Conservation (phyloP, 2,113 vertebrate species). For the Actenoides hombroni region DNA sequence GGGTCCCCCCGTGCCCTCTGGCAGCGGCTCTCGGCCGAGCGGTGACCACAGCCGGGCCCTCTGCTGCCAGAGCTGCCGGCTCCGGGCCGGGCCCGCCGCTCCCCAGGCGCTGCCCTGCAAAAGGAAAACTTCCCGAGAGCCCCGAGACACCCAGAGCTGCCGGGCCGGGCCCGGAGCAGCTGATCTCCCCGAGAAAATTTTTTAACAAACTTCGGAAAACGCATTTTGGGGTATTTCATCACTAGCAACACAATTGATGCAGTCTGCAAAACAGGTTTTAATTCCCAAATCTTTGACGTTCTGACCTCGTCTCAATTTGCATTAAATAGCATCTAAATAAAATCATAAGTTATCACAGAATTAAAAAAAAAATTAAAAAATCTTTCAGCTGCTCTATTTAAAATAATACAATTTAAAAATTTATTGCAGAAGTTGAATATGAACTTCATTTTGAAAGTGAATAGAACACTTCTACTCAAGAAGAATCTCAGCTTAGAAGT, state of each 20-base stretch:
- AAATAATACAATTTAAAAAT: not conserved
- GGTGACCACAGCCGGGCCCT: too few species aligned
- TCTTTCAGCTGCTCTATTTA: not conserved
- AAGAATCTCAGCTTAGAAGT: not conserved
- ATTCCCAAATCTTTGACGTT: not conserved
- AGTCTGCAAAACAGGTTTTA: not conserved
- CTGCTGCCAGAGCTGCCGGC: too few species aligned
- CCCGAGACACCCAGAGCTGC: too few species aligned
- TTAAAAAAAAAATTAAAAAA: not conserved
- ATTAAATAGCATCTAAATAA: not conserved
- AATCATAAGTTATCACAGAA: not conserved
- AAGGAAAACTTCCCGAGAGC: too few species aligned
- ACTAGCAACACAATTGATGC: not conserved
- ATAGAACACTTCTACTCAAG: not conserved
- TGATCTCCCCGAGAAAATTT: too few species aligned
- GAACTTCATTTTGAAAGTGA: not conserved
- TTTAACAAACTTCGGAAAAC: not conserved
- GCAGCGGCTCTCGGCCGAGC: too few species aligned
- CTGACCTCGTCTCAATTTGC: not conserved
- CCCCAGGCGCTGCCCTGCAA: too few species aligned
- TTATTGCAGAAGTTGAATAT: not conserved
- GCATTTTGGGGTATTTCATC: not conserved
- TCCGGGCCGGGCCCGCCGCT: too few species aligned
- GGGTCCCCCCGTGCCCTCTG: too few species aligned
- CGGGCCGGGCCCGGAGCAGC: too few species aligned